Evolutionary conservation across 2,797 vertebrate species (phyloP).

Genomic region (Hylomyscus alleni): DNA sequence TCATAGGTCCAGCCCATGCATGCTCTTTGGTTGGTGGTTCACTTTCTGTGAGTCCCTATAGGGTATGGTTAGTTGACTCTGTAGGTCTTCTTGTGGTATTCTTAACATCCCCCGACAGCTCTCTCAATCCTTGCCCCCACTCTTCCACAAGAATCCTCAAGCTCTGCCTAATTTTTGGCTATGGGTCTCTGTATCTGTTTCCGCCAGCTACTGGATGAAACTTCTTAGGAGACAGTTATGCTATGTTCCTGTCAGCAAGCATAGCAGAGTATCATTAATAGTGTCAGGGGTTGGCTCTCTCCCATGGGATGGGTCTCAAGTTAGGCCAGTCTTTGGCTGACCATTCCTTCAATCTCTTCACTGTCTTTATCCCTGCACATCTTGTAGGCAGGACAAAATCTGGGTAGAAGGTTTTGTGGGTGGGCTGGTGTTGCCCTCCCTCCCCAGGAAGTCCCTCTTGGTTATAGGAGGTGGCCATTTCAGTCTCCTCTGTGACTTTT

Average conservation of each 20-base stretch:
- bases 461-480: background rate
- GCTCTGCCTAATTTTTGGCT: too few species aligned
- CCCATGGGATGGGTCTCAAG: background rate
- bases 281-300: background rate
- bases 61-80: too few species aligned
- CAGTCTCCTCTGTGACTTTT: slow-evolving; percentile 18
- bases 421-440: background rate
- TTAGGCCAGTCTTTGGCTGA: background rate
- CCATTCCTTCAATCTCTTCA: background rate
- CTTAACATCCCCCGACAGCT: too few species aligned
- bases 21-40: too few species aligned
- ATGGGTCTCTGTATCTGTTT: background rate
- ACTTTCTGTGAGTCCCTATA: too few species aligned
- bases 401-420: background rate
- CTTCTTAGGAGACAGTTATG: background rate
- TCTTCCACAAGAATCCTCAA: too few species aligned
- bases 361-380: background rate
- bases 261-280: background rate
- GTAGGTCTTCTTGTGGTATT: too few species aligned
- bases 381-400: background rate
- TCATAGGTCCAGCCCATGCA: too few species aligned
- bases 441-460: background rate
- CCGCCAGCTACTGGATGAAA: background rate
- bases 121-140: too few species aligned
- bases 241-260: background rate